These are phyloP conservation scores for Bactericera cockerelli DNA, from an alignment of 1,140 invertebrate species.

Conservation along the genomic window DNA sequence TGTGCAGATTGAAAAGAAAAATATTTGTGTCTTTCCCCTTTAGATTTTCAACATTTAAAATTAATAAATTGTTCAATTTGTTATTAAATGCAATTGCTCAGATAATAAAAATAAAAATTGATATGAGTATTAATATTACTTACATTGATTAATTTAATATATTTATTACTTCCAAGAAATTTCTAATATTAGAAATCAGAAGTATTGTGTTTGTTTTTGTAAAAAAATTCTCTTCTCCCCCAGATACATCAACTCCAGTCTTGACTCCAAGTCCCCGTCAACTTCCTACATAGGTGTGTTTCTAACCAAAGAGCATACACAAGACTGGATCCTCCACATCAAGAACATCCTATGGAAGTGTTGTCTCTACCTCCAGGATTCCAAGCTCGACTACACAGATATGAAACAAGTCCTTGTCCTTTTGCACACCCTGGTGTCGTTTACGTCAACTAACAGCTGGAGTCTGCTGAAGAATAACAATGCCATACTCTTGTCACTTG, in stretches of 20 bases:
- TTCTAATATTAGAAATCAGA: no score
- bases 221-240: conserved; percentile 28
- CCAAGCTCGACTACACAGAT: conserved; percentile 51
- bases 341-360: conserved; percentile 68
- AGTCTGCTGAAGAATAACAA: conserved; percentile 47
- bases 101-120: no score
- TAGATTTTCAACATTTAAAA: no score
- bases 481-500: conserved; percentile 69
- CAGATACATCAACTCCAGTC: conserved; percentile 59
- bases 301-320: conserved; percentile 62
- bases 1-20: no score
- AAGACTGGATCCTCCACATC: conserved; percentile 77
- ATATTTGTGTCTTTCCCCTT: no score
- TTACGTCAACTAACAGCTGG: conserved; percentile 76
- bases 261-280: conserved; percentile 64
- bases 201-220: no score
- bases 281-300: conserved; percentile 72
- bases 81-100: no score
- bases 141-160: not conserved
- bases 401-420: conserved; percentile 56
- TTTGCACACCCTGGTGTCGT: conserved; percentile 73
- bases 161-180: no score
- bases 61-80: no score
- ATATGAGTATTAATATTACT: not conserved
- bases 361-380: conserved; percentile 50